Percentiles rank a stretch among this genome's conserved stretches.
Evolutionary conservation across 2,113 vertebrate species (phyloP).

Genomic region (Sula dactylatra): DNA sequence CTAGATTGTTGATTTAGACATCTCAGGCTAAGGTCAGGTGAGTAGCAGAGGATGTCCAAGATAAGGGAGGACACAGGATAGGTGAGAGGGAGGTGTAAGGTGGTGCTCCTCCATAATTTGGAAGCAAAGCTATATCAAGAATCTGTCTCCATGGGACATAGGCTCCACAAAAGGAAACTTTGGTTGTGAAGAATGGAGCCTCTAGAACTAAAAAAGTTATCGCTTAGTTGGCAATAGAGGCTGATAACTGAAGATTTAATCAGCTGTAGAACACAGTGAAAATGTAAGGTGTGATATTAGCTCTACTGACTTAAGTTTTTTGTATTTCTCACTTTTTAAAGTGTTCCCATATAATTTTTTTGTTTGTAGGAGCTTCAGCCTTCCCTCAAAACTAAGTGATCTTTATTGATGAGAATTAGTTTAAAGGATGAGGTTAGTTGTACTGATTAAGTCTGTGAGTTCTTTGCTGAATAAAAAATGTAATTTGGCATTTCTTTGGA

Average conservation of each 20-base stretch:
- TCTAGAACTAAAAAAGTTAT: not conserved
- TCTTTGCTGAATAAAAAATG: not conserved
- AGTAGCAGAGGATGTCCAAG: not conserved
- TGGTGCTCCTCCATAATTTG: not conserved
- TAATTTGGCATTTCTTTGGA: not conserved
- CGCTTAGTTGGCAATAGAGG: not conserved
- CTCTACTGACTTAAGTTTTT: not conserved
- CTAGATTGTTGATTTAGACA: not conserved
- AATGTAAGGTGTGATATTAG: not conserved
- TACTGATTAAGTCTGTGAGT: not conserved
- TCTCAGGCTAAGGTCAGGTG: not conserved
- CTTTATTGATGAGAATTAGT: not conserved
- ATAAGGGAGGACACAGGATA: not conserved
- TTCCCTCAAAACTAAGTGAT: not conserved
- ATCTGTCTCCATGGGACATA: not conserved
- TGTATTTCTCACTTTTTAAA: not conserved
- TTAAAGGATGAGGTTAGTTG: not conserved
- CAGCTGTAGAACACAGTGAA: not conserved
- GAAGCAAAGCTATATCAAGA: not conserved
- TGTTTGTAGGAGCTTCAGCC: not conserved
- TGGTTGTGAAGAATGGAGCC: not conserved
- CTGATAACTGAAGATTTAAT: not conserved
- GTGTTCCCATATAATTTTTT: not conserved
- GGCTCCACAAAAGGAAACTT: not conserved
- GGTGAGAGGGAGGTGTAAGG: not conserved